These are phyloP conservation scores for Parnassius glacialis DNA, from an alignment of 2,888 invertebrate species.

Conservation along the genomic window DNA sequence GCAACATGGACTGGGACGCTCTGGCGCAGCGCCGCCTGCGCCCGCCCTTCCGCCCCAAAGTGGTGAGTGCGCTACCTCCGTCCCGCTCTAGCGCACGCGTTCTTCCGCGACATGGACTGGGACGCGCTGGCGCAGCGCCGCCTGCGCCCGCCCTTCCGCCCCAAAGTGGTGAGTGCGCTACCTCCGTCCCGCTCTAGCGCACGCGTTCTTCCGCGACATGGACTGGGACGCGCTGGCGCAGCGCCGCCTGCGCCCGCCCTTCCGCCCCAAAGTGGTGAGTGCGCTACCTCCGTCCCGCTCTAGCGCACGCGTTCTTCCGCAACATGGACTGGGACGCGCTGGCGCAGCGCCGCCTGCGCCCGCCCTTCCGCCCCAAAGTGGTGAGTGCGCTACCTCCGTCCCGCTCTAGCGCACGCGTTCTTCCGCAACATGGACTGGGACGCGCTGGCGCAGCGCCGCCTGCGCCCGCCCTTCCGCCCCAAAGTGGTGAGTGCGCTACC, in stretches of 20 bases:
- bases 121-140: constrained; percentile 93
- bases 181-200: constrained; percentile 62
- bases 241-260: constrained; percentile 96
- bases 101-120: constrained; percentile 98
- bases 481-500: constrained; percentile 90
- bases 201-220: constrained; percentile 95
- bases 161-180: constrained; percentile 92
- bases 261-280: constrained; percentile 98
- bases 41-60: constrained; percentile 99
- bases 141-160: constrained; percentile 98
- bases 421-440: constrained; percentile 98
- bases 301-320: constrained; percentile 92
- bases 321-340: constrained; percentile 98
- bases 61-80: constrained; percentile 83
- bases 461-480: constrained; percentile 98
- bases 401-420: constrained; percentile 86
- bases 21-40: constrained; percentile 94
- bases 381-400: constrained; percentile 80
- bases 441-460: constrained; percentile 92
- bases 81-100: constrained; percentile 83
- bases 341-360: constrained; percentile 93
- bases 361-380: constrained; percentile 99
- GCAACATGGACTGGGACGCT: constrained; percentile 97
- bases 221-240: constrained; percentile 97
- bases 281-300: background rate